Percentiles rank a stretch among this genome's conserved stretches.
Conservation (phyloP, 1,140 invertebrate genomes). For the Delia radicum region DNA sequence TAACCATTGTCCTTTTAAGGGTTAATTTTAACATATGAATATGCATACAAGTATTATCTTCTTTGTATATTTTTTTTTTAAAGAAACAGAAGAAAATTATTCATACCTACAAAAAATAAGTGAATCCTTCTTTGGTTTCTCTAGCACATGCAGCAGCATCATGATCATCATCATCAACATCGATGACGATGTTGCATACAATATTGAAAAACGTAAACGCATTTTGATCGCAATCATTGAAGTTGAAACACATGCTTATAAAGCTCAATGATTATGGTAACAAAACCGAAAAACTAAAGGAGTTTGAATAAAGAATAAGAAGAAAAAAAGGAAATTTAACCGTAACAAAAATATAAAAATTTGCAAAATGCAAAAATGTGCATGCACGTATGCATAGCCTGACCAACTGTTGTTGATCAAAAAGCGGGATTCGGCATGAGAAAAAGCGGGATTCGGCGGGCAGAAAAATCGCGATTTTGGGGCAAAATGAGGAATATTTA, state of each 20-base stretch:
- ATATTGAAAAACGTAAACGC: constrained; percentile 1
- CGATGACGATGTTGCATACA: not conserved
- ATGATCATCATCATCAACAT: not conserved
- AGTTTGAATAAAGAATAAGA: not conserved
- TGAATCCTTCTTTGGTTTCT: too few relatives aligned
- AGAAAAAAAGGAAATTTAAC: not conserved
- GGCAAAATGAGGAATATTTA: too few relatives aligned
- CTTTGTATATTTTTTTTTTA: not conserved
- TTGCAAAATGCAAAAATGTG: not conserved
- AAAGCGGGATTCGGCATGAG: too few relatives aligned
- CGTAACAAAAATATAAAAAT: not conserved
- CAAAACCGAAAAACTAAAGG: not conserved
- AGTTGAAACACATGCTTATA: not conserved
- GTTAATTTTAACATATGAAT: not conserved
- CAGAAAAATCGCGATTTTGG: too few relatives aligned
- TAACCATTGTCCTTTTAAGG: not conserved
- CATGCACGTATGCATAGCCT: not conserved
- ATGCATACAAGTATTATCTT: not conserved
- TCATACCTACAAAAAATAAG: not conserved
- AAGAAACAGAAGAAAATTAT: not conserved
- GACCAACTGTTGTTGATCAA: not conserved
- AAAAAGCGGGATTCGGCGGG: too few relatives aligned
- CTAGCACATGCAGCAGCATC: not conserved
- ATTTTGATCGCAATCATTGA: constrained; percentile 4
- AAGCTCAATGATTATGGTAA: not conserved